These are phyloP conservation scores for Thalassophryne amazonica DNA, from an alignment of 2,797 vertebrate genomes.

Conservation along the genomic window DNA sequence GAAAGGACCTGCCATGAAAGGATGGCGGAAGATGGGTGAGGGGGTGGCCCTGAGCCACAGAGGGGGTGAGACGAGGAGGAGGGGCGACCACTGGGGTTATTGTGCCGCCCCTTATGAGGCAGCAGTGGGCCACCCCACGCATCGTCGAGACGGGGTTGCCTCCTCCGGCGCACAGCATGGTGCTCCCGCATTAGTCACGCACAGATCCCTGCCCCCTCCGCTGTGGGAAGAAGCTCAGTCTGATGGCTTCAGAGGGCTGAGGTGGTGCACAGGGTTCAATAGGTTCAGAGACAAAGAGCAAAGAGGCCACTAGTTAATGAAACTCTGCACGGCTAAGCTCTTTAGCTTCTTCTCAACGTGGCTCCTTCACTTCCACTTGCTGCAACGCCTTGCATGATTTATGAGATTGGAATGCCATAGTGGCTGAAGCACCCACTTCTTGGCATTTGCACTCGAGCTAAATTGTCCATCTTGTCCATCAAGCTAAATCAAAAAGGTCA, in stretches of 20 bases:
- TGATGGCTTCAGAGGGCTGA: constrained; percentile 35
- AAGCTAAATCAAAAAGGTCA: constrained; percentile 22
- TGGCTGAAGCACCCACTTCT: constrained; percentile 8
- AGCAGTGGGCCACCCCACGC: constrained; percentile 36
- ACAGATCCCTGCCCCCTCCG: constrained; percentile 19
- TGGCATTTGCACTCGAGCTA: constrained; percentile 1
- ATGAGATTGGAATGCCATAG: neutral
- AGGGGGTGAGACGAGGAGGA: constrained; percentile 9
- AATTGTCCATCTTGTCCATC: constrained; percentile 4
- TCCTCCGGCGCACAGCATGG: too few relatives aligned
- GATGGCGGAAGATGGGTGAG: constrained; percentile 53
- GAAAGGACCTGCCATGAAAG: constrained; percentile 70
- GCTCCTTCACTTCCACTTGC: constrained; percentile 37
- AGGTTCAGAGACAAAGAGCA: constrained; percentile 68
- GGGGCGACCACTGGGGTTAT: constrained; percentile 24
- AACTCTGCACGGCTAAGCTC: constrained; percentile 61
- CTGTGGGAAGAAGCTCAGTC: constrained; percentile 37
- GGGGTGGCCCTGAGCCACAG: constrained; percentile 14
- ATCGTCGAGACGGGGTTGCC: constrained; percentile 4
- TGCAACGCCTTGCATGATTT: constrained; percentile 12
- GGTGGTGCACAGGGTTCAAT: constrained; percentile 61
- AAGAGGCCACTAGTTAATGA: constrained; percentile 71
- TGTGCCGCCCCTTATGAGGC: constrained; percentile 41
- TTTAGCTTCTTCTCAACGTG: constrained; percentile 50
- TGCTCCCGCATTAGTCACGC: constrained; percentile 69